phyloP scores from a whole-genome alignment of 2,797 vertebrate genomes.

The Decapterus maruadsi region DNA sequence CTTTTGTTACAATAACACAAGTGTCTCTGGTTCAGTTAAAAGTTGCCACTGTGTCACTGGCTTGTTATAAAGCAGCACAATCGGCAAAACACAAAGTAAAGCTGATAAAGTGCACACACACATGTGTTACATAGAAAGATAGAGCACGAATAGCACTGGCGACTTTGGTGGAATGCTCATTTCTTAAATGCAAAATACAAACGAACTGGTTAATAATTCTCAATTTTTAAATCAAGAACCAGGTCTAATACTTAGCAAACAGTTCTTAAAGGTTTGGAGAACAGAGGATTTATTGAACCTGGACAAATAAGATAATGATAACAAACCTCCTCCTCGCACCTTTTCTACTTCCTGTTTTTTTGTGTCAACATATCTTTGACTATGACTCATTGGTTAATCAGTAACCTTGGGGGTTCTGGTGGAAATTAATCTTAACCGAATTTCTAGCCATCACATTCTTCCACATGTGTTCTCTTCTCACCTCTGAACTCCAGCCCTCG shows the following conservation, averaged over 20 bases:
- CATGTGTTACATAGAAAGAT: constrained; percentile 15
- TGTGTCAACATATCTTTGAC: background rate
- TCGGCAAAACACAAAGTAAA: background rate
- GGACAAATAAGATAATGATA: background rate
- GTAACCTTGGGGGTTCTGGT: background rate
- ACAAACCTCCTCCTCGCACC: background rate
- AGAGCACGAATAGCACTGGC: constrained; percentile 8
- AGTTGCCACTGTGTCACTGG: constrained; percentile 32
- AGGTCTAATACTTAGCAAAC: background rate
- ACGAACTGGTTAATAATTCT: background rate
- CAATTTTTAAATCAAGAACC: background rate
- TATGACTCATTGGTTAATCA: background rate
- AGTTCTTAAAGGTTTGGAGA: background rate
- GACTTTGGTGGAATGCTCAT: background rate
- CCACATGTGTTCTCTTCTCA: constrained; percentile 67
- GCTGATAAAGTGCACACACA: constrained; percentile 10
- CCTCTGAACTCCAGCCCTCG: constrained; percentile 99
- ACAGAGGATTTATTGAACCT: background rate
- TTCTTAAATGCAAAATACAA: background rate
- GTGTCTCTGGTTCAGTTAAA: constrained; percentile 21
- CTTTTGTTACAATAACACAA: background rate
- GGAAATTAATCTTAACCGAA: background rate
- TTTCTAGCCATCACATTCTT: background rate
- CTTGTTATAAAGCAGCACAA: constrained; percentile 4
- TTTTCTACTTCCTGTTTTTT: background rate